Evolutionary conservation across 2,888 invertebrate genomes (phyloP).

Genomic region (Zhengitettix transpicula): DNA sequence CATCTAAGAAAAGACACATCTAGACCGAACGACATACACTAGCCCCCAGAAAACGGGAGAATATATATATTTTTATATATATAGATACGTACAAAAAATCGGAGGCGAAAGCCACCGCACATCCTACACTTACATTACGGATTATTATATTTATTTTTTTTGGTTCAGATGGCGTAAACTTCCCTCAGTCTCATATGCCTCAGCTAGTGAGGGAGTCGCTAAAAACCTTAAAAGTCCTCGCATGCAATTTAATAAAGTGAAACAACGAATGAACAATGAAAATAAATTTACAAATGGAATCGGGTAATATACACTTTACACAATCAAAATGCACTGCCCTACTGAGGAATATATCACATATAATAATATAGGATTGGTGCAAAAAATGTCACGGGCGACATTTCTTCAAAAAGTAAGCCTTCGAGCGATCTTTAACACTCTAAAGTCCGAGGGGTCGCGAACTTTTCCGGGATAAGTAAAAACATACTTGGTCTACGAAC

Average conservation of each 20-base stretch:
- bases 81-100: neutral
- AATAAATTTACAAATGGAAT: conserved; percentile 23
- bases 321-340: conserved; percentile 22
- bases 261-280: conserved; percentile 13
- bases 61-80: neutral
- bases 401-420: too few relatives aligned
- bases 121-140: neutral
- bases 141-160: conserved; percentile 5
- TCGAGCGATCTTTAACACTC: neutral
- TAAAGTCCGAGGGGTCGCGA: neutral
- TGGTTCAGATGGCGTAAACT: conserved; percentile 19
- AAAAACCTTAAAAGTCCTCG: conserved; percentile 8
- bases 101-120: neutral
- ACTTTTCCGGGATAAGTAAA: neutral
- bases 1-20: conserved; percentile 1
- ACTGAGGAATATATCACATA: conserved; percentile 34
- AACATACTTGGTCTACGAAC: neutral
- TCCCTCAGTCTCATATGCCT: conserved; percentile 29
- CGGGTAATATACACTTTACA: conserved; percentile 12
- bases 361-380: conserved; percentile 29
- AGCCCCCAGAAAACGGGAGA: neutral
- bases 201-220: conserved; percentile 10
- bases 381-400: conserved; percentile 8
- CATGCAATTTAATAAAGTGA: conserved; percentile 13
- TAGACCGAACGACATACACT: neutral